Conservation (phyloP, 2,113 vertebrate species). For the Tenebrosternarchus preto region DNA sequence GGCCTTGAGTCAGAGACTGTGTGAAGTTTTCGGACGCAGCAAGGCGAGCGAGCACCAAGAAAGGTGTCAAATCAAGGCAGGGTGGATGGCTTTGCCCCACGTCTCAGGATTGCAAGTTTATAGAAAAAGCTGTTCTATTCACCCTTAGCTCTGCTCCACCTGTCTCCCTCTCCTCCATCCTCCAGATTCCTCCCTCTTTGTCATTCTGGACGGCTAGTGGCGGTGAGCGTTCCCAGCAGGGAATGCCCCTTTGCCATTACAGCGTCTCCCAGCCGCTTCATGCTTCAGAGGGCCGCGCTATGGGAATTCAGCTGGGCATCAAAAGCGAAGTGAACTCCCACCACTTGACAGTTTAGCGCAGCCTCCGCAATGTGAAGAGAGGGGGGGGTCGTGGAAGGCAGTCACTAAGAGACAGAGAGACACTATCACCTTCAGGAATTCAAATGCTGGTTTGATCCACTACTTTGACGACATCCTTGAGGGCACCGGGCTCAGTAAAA, state of each 20-base stretch:
- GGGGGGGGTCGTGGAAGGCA: neutral
- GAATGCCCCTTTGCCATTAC: conserved; percentile 33
- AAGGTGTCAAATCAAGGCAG: neutral
- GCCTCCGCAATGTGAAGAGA: conserved; percentile 10
- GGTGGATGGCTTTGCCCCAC: neutral
- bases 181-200: neutral
- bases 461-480: conserved; percentile 22
- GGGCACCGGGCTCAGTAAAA: neutral
- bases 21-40: neutral
- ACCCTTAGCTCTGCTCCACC: no score
- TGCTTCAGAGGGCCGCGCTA: conserved; percentile 31
- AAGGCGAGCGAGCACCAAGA: neutral
- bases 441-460: conserved; percentile 23
- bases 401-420: conserved; percentile 24
- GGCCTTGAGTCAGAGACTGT: neutral
- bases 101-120: neutral
- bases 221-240: neutral
- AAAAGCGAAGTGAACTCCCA: conserved; percentile 15
- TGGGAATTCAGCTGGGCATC: conserved; percentile 20
- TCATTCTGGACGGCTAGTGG: neutral
- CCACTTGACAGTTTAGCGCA: conserved; percentile 47
- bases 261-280: conserved; percentile 32
- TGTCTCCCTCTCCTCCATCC: neutral
- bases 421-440: conserved; percentile 18
- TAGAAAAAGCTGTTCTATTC: neutral